Evolutionary conservation across 2,888 invertebrate species (phyloP), one percentile per base, ranked within the genome.

Genomic region (Pelosia muscerda): DNA sequence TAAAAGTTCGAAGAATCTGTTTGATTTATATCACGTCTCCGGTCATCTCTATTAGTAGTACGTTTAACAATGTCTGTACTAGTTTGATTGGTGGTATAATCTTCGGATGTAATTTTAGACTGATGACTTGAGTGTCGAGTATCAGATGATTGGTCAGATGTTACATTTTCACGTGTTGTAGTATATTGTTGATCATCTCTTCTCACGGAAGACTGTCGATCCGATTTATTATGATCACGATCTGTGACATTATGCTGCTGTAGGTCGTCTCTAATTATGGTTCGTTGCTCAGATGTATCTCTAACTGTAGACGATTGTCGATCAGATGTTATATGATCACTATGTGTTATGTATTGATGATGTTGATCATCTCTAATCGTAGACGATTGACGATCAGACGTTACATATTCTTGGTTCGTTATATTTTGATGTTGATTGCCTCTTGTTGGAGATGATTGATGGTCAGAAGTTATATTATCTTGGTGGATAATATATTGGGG

Each of bases 1-100:
- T 92, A 95, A 80, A 95, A 95, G 68, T 95, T 93, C 0, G 93
- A 92, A 15, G 93, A 90, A 83, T 94, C 93, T 28, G 95, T 94
- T 80, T 89, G 84, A 74, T 91, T 91, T 65, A 83, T 81, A 71
- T 91, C 86, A 56, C 87, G 88, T 71, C 84, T 87, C 68, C 83
- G 87, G 66, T 88, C 87, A 66, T 85, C 85, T 56, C 72, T 89
- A 10, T 79, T 76, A 63, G 49, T 22, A 13, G 80, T 80, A 49
- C 77, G 84, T 72, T 89, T 81, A 49, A 81, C 76, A 57, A 81
- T 79, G 67, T 87, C 85, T 77, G 79, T 87, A 69, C 69, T 81
- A 34, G 72, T 80, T 76, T 79, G 65, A 67, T 79, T 75, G 26
- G 72, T 72, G 34, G 65, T 65, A 58, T 66, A 57, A 54, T 73